Evolutionary conservation across 1,140 invertebrate genomes (phyloP).

Genomic region (Conus ventricosus): DNA sequence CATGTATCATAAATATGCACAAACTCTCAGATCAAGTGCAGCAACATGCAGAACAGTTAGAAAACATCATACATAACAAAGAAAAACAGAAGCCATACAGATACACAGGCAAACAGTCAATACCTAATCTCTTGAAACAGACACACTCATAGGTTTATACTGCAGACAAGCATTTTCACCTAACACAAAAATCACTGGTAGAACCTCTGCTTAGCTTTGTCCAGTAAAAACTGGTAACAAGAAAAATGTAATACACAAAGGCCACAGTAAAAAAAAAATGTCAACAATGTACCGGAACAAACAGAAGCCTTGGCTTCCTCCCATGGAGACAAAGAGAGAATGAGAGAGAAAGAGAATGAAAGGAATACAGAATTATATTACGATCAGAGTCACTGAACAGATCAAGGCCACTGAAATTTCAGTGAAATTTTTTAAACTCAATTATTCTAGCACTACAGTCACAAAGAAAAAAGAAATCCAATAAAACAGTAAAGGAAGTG

Average conservation of each 20-base stretch:
- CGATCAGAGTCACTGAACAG: no score
- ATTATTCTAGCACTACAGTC: no score
- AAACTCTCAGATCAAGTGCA: neutral
- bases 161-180: neutral
- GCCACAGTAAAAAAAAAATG: neutral
- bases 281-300: constrained; percentile 3
- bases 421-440: no score
- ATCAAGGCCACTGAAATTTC: no score
- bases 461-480: no score
- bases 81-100: no score
- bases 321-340: neutral
- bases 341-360: neutral
- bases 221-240: neutral
- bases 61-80: no score
- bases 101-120: neutral
- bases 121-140: neutral
- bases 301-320: neutral
- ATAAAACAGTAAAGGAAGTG: no score
- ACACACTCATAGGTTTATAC: neutral
- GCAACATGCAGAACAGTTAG: neutral
- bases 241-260: neutral
- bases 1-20: neutral
- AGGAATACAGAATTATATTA: no score
- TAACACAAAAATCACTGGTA: neutral
- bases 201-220: neutral